Base-by-base conservation (phyloP, 2,888 invertebrate species). In the Cacoxenus indagator region DNA sequence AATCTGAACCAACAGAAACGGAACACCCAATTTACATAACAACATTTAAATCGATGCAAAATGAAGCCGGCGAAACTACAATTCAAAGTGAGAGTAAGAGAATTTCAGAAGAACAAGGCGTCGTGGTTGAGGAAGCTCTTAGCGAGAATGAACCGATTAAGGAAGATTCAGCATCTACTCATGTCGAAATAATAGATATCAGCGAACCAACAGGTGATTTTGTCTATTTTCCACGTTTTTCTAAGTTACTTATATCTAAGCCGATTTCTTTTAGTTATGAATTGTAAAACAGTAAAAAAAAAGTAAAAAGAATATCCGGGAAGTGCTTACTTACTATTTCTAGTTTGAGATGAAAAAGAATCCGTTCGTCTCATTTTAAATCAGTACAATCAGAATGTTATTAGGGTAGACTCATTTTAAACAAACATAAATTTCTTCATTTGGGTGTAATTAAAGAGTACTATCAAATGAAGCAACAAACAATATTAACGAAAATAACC, bases 11-110 rank as follows among this genome's bases (percentile, higher is more conserved):
- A 76, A 77, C 74, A 72, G 78, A 85, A 72, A 82, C 84, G 76
- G 86, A 87, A 84, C 86, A 86, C 75, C 86, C 88, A 70, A 82
- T 86, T 67, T 87, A 86, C 76, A 85, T 88, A 73, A 87, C 85
- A 73, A 87, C 89, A 73, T 89, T 89, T 73, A 87, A 88, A 78
- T 86, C 88, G 68, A 80, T 83, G 77, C 85, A 86, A 82, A 85
- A 84, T 69, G 86, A 88, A 73, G 84, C 86, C 67, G 85, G 87
- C 67, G 84, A 87, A 76, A 82, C 86, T 29, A 78, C 82, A 59
- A 86, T 87, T 76, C 84, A 85, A 84, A 86, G 76, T 75, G 84
- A 86, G 86, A 87, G 75, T 75, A 87, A 85, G 73, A 87, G 79
- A 78, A 80, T 87, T 70, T 86, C 85, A 26, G 78, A 86, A 72